Percentiles rank a stretch among this genome's conserved stretches.
Conservation (phyloP, 2,797 vertebrate species). For the Pipistrellus nathusii region DNA sequence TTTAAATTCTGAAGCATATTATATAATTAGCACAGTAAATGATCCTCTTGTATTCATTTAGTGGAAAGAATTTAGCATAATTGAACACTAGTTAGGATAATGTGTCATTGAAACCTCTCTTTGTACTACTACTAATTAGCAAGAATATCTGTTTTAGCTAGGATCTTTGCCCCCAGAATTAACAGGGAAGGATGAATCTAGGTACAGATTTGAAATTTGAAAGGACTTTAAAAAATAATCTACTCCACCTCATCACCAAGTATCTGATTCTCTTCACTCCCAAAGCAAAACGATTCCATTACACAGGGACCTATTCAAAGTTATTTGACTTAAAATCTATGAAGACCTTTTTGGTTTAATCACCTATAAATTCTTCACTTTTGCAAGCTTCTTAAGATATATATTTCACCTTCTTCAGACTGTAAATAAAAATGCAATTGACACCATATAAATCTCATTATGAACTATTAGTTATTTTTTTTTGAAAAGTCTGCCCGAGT, state of each 20-base stretch:
- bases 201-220: neutral
- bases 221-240: neutral
- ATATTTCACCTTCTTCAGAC: neutral
- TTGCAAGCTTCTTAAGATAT: neutral
- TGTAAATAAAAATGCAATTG: neutral
- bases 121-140: constrained; percentile 23
- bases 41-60: constrained; percentile 51
- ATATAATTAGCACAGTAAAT: neutral
- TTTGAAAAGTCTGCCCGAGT: neutral
- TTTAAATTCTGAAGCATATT: neutral
- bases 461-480: neutral
- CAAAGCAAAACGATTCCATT: neutral
- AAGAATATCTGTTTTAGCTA: neutral
- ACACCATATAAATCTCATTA: neutral
- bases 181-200: neutral
- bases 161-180: neutral
- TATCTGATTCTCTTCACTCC: neutral
- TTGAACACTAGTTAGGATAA: constrained; percentile 56
- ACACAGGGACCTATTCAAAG: neutral
- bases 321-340: neutral
- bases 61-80: constrained; percentile 53
- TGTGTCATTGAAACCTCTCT: constrained; percentile 11
- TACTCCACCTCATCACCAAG: neutral
- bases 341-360: neutral
- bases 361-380: neutral